Base-by-base conservation (phyloP, 2,888 invertebrate species). In the Tiphia femorata region DNA sequence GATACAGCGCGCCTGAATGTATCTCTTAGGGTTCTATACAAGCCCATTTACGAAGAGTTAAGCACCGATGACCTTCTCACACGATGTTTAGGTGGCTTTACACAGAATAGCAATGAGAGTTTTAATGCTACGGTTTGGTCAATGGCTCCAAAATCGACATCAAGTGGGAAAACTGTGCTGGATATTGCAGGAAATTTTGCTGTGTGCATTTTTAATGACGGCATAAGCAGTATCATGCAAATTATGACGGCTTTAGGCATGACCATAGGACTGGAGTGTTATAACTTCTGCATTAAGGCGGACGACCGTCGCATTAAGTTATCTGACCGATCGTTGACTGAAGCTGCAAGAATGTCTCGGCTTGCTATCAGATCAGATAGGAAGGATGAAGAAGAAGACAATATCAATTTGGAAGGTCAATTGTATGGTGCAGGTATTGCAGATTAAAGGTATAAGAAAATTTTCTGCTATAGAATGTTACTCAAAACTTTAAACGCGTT, bases 401-500 rank as follows among this genome's bases (percentile, higher is more conserved):
- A 6, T 30, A 12, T 2, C 12, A 1, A n/a, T 30, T 30, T 30
- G 30, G 30, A 30, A 29, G 29, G 29, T 7, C 10, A 10, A 10
- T n/a, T 29, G 29, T 29, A 29, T 29, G 29, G 10, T n/a, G 10
- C n/a, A n/a, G n/a, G n/a, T n/a, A n/a, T n/a, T n/a, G n/a, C n/a
- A n/a, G n/a, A n/a, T n/a, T n/a, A n/a, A 8, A 44, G 8, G n/a
- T 43, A 43, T 27, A 16, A 17, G 17, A 16, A 27, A 43, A 43
- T 2, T 27, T 27, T 16, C n/a, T 17, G 10, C 6, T 17, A 16
- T 12, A n/a, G 3, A 35, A 46, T 21, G 2, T n/a, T 8, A 20
- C 14, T 3, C 14, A 21, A 47, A 47, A 47, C 35, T 47, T 35
- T 47, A 47, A 47, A 47, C n/a, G n/a, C n/a, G n/a, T n/a, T n/a